A percentile compares a stretch with the other conserved stretches of the same genome.
These are phyloP conservation scores for Holacanthus passer DNA, from an alignment of 2,113 vertebrate species.

Conservation along the genomic window DNA sequence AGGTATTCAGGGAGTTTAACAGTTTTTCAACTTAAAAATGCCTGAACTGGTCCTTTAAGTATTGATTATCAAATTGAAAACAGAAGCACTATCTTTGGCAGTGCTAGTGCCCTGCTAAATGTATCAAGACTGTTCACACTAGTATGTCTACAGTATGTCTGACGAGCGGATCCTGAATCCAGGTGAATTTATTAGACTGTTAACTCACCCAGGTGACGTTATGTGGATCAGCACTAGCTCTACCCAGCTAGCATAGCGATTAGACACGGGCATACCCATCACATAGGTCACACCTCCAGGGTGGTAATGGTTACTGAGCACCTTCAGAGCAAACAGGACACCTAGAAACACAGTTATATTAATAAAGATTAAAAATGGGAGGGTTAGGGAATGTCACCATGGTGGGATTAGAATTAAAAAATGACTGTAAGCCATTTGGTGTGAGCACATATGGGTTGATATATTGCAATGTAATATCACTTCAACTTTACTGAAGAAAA, in stretches of 20 bases:
- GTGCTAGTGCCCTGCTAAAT: not conserved
- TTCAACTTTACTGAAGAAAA: not conserved
- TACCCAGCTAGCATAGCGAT: slow-evolving; percentile 91
- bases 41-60: not conserved
- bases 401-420: not conserved
- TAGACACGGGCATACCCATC: slow-evolving; percentile 88
- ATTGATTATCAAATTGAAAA: not conserved
- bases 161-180: not conserved
- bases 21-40: not conserved
- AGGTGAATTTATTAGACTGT: not conserved
- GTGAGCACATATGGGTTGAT: too few relatives aligned
- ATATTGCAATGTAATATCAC: not conserved
- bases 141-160: not conserved
- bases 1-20: too few relatives aligned
- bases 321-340: slow-evolving; percentile 96
- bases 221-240: slow-evolving; percentile 94
- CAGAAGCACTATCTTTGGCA: not conserved
- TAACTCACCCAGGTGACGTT: slow-evolving; percentile 89
- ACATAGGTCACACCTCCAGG: slow-evolving; percentile 88
- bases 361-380: not conserved
- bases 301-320: slow-evolving; percentile 91
- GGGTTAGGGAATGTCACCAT: not conserved
- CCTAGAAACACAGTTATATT: slow-evolving; percentile 80
- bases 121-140: not conserved
- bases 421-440: too few relatives aligned